Conservation (phyloP, 2,113 vertebrate genomes). For the Porphyrio hochstetteri region DNA sequence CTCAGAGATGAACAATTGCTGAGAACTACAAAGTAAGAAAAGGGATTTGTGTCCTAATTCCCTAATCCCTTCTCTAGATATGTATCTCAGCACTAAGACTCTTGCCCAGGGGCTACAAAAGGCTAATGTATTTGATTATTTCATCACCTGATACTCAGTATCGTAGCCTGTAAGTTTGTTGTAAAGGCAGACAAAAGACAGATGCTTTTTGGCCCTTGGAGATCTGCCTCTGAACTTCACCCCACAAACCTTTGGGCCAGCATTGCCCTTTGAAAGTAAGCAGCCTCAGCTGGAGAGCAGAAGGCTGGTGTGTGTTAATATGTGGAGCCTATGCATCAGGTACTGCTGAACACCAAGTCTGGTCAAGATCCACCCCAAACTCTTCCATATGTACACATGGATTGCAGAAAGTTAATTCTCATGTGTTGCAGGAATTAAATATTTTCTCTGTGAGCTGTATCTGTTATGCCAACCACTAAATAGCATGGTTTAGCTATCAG, state of each 20-base stretch:
- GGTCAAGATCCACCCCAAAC: not conserved
- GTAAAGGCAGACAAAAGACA: not conserved
- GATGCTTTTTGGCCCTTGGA: not conserved
- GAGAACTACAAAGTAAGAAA: not conserved
- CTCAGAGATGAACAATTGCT: not conserved
- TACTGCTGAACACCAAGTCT: not conserved
- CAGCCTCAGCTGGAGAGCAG: not conserved
- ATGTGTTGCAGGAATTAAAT: not conserved
- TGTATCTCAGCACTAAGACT: constrained; percentile 1
- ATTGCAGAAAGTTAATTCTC: not conserved
- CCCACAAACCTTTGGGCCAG: not conserved
- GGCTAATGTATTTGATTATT: not conserved
- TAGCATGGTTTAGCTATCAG: not conserved
- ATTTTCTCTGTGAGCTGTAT: not conserved
- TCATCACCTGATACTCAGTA: not conserved
- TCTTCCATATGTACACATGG: not conserved
- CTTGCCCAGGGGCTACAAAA: not conserved
- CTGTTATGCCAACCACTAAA: not conserved
- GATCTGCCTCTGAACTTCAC: not conserved
- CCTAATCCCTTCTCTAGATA: not conserved
- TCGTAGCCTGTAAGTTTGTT: not conserved
- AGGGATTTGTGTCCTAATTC: constrained; percentile 2
- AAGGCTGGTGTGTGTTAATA: not conserved
- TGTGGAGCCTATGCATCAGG: not conserved
- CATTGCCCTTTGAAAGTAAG: not conserved